A percentile compares a stretch with the other conserved stretches of the same genome.
phyloP scores from a whole-genome alignment of 2,888 invertebrate genomes.

The Clivina fossor region DNA sequence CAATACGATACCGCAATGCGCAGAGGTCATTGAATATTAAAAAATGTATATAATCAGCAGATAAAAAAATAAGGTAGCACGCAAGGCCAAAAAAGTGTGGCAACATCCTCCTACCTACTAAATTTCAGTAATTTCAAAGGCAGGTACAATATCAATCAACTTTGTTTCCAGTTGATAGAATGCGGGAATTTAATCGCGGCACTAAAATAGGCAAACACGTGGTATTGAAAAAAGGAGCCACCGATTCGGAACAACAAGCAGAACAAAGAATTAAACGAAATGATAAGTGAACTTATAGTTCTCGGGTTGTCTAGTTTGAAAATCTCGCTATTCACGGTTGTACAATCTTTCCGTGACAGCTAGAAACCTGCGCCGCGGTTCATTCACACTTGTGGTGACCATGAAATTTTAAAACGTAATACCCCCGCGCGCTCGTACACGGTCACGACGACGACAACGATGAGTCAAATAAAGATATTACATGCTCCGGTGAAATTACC shows the following conservation, averaged over 20 bases:
- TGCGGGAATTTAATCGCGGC: neutral
- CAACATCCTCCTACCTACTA: no score
- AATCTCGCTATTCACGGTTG: conserved; percentile 10
- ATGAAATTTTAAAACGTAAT: conserved; percentile 29
- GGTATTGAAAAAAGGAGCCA: no score
- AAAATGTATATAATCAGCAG: neutral
- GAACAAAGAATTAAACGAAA: neutral
- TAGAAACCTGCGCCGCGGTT: conserved; percentile 25
- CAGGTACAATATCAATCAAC: neutral
- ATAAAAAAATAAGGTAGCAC: neutral
- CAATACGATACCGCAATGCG: neutral
- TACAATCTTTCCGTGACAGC: conserved; percentile 28
- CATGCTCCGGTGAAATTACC: neutral
- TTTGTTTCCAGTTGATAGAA: neutral
- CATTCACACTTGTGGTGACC: conserved; percentile 29
- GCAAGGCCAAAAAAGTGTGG: neutral
- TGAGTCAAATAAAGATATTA: neutral
- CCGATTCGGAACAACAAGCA: no score
- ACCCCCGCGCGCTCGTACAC: no score
- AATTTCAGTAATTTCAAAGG: neutral
- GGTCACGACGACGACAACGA: no score
- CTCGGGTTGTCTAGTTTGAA: neutral
- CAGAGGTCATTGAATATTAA: neutral
- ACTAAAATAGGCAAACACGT: neutral
- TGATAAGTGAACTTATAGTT: conserved; percentile 9